Percentiles rank a stretch among this genome's conserved stretches.
Evolutionary conservation across 2,113 vertebrate genomes (phyloP).

Genomic region (Toxotes jaculatrix): DNA sequence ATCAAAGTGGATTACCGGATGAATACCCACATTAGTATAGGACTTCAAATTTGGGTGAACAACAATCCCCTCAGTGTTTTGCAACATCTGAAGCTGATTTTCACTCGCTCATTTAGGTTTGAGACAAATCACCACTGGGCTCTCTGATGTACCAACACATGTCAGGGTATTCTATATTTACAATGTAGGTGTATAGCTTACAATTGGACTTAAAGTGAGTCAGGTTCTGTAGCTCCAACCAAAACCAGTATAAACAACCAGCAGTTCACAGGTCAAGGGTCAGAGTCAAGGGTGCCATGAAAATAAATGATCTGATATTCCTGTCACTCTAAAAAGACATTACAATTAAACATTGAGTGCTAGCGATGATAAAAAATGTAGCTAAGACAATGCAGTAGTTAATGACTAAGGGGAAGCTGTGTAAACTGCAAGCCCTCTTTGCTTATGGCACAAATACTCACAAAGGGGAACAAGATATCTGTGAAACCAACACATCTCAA

Average conservation of each 20-base stretch:
- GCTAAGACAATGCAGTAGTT: neutral
- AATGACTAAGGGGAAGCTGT: neutral
- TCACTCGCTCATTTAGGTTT: neutral
- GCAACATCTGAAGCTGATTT: conserved; percentile 7
- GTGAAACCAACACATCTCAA: conserved; percentile 31
- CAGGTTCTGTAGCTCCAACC: neutral
- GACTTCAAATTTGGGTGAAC: neutral
- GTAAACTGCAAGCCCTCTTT: neutral
- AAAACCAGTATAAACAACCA: neutral
- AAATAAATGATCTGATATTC: neutral
- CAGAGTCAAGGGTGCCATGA: neutral
- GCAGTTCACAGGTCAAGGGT: neutral
- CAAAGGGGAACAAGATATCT: conserved; percentile 34
- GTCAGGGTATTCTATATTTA: neutral
- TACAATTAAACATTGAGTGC: neutral
- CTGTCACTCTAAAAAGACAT: neutral
- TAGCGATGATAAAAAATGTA: neutral
- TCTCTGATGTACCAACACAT: conserved; percentile 8
- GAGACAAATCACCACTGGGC: neutral
- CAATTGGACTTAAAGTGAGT: neutral
- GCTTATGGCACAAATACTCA: neutral
- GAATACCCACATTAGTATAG: neutral
- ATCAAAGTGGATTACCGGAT: neutral
- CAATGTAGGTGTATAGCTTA: conserved; percentile 15
- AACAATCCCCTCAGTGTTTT: conserved; percentile 14